Evolutionary conservation across 2,113 vertebrate genomes (phyloP).

Genomic region (Brienomyrus brachyistius): DNA sequence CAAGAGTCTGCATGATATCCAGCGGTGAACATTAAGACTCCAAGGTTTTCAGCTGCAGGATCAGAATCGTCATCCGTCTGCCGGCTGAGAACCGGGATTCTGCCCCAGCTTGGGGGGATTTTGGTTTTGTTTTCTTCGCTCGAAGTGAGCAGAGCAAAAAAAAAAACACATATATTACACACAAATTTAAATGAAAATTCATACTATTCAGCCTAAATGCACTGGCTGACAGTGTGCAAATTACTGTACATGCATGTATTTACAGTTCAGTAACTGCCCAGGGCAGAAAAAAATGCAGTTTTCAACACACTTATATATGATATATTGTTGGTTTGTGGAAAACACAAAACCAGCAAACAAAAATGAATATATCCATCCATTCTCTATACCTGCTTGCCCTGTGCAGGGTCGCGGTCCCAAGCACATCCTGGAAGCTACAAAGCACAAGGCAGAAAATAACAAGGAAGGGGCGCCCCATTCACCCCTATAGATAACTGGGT

Average conservation of each 20-base stretch:
- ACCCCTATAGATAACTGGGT: background rate
- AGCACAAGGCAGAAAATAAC: background rate
- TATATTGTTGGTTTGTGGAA: background rate
- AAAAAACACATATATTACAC: background rate
- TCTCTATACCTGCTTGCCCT: background rate
- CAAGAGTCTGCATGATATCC: background rate
- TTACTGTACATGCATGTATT: background rate
- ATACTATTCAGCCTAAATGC: background rate
- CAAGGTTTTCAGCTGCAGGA: background rate
- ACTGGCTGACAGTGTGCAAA: background rate
- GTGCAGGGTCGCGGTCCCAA: background rate
- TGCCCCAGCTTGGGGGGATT: background rate
- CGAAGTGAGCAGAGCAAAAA: background rate
- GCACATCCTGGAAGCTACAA: background rate
- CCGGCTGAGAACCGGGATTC: background rate
- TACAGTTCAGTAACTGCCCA: background rate
- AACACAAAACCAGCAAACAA: background rate
- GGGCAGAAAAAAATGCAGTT: background rate
- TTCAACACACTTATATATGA: background rate
- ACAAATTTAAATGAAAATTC: background rate
- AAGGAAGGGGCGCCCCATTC: background rate
- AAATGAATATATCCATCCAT: background rate
- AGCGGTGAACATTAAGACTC: background rate
- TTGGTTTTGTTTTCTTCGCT: background rate
- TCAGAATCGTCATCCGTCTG: background rate